Conservation (phyloP, 2,797 vertebrate species). For the Platalea minor region DNA sequence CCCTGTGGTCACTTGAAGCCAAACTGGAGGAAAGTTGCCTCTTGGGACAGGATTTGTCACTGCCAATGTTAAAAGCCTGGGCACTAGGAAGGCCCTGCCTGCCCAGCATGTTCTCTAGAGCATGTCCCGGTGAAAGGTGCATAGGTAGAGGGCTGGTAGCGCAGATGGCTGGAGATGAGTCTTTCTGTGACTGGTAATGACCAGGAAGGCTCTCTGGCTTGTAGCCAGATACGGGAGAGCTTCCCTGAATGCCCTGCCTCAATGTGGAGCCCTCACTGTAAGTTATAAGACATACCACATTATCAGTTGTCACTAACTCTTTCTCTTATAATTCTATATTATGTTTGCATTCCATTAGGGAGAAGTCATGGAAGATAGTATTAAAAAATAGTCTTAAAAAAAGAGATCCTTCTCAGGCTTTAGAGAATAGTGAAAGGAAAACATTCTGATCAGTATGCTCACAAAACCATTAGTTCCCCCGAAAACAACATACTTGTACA, state of each 20-base stretch:
- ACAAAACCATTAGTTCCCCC: neutral
- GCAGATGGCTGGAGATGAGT: neutral
- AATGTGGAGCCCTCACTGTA: fast-evolving
- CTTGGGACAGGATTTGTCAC: neutral
- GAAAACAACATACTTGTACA: neutral
- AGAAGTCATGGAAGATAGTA: neutral
- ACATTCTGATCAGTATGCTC: neutral
- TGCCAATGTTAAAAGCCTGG: neutral
- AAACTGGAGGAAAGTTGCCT: neutral
- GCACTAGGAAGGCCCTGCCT: neutral
- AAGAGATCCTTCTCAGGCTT: neutral
- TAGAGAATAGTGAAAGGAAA: neutral
- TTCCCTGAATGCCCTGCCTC: neutral
- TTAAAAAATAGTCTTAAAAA: neutral
- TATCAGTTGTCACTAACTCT: neutral
- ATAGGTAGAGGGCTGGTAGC: neutral
- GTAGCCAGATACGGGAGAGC: neutral
- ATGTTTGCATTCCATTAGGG: neutral
- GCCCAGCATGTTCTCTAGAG: neutral
- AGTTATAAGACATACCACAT: neutral
- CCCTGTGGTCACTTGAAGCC: neutral
- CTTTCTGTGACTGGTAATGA: neutral
- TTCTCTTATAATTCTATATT: neutral
- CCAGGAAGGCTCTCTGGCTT: neutral
- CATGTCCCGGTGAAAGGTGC: fast-evolving